Evolutionary conservation across 1,140 invertebrate species (phyloP).

Genomic region (Bombus superbus): DNA sequence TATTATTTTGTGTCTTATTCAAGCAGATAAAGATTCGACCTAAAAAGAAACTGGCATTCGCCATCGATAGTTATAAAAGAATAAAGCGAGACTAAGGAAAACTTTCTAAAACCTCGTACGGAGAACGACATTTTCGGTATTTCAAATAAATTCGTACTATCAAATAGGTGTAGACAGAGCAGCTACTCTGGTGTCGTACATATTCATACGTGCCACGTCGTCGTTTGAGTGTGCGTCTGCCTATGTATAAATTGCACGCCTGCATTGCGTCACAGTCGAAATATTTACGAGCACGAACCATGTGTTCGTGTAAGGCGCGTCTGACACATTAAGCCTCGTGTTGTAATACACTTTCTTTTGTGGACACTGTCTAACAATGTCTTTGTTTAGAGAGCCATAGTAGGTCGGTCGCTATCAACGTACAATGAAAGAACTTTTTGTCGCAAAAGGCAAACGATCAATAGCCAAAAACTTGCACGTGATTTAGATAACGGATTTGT

Average conservation of each 20-base stretch:
- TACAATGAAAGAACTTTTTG: not conserved
- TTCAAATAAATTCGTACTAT: too few species aligned
- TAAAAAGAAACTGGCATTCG: not conserved
- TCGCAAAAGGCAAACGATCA: too few species aligned
- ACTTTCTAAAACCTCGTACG: not conserved
- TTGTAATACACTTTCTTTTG: not conserved
- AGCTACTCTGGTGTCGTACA: not conserved
- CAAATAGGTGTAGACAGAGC: not conserved
- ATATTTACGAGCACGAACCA: not conserved
- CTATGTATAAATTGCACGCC: not conserved
- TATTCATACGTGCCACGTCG: slow-evolving; percentile 4
- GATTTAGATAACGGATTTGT: not conserved
- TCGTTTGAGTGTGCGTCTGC: too few species aligned
- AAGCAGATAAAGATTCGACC: not conserved
- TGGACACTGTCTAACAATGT: not conserved
- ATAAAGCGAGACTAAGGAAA: not conserved
- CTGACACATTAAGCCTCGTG: not conserved
- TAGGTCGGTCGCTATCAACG: not conserved
- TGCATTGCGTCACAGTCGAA: not conserved
- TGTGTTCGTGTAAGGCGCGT: not conserved
- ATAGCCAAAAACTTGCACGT: not conserved
- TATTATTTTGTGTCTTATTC: not conserved
- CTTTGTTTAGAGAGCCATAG: not conserved
- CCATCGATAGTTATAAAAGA: not conserved
- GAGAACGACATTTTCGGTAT: not conserved